Conservation (phyloP, 2,797 vertebrate genomes). For the Morus bassanus region DNA sequence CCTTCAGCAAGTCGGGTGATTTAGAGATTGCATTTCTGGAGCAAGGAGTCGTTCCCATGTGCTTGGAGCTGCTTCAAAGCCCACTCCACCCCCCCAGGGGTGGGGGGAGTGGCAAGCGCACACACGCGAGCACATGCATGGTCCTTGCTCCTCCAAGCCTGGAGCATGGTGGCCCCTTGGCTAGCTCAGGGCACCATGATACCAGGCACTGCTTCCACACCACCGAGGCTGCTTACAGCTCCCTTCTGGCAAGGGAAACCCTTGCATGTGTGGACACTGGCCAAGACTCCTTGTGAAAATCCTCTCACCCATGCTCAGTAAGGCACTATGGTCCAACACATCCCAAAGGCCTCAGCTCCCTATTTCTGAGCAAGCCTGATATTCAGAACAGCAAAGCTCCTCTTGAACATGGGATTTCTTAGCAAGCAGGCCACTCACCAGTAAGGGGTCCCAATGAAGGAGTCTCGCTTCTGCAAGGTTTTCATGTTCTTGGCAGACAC, state of each 20-base stretch:
- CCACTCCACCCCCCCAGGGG: not conserved
- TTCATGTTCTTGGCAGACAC: conserved; percentile 96
- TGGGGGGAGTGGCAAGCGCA: not conserved
- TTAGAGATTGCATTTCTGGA: conserved; percentile 43
- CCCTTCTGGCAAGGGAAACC: not conserved
- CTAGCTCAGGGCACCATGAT: not conserved
- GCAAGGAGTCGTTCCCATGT: not conserved
- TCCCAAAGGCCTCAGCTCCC: not conserved
- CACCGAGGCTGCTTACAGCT: not conserved
- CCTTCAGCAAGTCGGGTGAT: conserved; percentile 27
- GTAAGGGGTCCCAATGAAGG: conserved; percentile 97
- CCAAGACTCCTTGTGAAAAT: not conserved
- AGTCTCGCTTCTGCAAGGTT: conserved; percentile 92
- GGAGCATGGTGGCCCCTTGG: accelerated
- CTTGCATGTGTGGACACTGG: accelerated
- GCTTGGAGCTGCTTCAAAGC: conserved; percentile 46
- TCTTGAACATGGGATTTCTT: not conserved
- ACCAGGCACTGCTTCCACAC: accelerated
- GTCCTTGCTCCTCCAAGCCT: not conserved
- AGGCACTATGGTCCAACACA: not conserved
- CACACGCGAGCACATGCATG: not conserved
- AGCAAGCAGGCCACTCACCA: conserved; percentile 82
- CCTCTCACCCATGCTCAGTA: not conserved
- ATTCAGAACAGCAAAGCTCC: not conserved
- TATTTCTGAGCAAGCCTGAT: not conserved